A percentile compares a stretch with the other conserved stretches of the same genome.
phyloP scores from a whole-genome alignment of 2,113 vertebrate genomes.

The Nettapus auritus region DNA sequence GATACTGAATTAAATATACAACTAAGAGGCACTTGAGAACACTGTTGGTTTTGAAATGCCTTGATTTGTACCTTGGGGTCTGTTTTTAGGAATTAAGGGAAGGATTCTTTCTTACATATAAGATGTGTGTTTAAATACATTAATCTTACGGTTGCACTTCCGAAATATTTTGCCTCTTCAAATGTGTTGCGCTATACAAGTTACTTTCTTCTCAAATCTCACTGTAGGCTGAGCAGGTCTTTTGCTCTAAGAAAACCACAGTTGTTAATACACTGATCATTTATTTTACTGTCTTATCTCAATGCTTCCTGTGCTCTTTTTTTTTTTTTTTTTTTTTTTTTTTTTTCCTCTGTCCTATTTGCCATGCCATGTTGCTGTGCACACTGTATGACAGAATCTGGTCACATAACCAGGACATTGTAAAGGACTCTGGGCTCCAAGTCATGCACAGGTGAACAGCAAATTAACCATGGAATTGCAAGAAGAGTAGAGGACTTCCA shows the following conservation, averaged over 20 bases:
- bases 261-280: not conserved
- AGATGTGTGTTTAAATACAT: not conserved
- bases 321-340: not conserved
- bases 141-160: not conserved
- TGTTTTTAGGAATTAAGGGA: not conserved
- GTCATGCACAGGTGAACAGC: not conserved
- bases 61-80: not conserved
- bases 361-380: not conserved
- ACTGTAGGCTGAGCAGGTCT: not conserved
- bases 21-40: not conserved
- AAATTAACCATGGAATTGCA: not conserved
- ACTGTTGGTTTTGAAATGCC: not conserved
- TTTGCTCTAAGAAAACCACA: not conserved
- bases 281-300: not conserved
- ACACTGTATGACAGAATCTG: not conserved
- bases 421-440: not conserved
- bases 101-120: not conserved
- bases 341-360: not conserved
- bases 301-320: not conserved
- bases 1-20: conserved; percentile 38
- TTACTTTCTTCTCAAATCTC: not conserved
- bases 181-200: not conserved
- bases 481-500: not conserved
- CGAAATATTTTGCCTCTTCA: not conserved
- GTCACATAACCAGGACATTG: not conserved